Evolutionary conservation across 2,888 invertebrate species (phyloP).

Genomic region (Agonopterix arenella): DNA sequence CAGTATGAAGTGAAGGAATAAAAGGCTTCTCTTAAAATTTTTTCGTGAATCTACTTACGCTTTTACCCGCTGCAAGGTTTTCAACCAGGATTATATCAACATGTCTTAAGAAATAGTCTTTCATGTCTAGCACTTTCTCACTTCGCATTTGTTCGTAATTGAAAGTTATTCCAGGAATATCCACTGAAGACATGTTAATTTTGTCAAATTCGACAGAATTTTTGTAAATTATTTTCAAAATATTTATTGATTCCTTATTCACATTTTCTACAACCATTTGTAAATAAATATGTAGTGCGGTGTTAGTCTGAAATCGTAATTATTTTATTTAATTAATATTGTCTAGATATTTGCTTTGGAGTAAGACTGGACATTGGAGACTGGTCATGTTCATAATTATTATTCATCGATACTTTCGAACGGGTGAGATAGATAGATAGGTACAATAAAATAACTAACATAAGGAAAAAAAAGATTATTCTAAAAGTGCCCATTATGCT

Average conservation of each 20-base stretch:
- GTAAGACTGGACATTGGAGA: too few species aligned
- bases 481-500: too few species aligned
- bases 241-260: constrained; percentile 19
- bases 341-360: too few species aligned
- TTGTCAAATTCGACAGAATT: not conserved
- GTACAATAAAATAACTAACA: too few species aligned
- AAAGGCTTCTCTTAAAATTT: too few species aligned
- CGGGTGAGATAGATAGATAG: not conserved
- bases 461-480: too few species aligned
- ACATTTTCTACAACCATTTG: constrained; percentile 35
- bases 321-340: not conserved
- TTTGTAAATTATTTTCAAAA: constrained; percentile 18
- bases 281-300: constrained; percentile 18
- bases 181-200: not conserved
- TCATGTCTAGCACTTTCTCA: constrained; percentile 1
- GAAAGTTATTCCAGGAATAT: not conserved
- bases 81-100: constrained; percentile 21
- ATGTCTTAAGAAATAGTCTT: constrained; percentile 5
- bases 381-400: too few species aligned
- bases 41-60: constrained; percentile 17
- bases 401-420: not conserved
- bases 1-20: too few species aligned
- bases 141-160: not conserved
- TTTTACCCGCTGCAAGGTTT: constrained; percentile 22
- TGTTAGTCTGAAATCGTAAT: constrained; percentile 5